Conservation (phyloP, 2,797 vertebrate species). For the Micrastur ruficollis region DNA sequence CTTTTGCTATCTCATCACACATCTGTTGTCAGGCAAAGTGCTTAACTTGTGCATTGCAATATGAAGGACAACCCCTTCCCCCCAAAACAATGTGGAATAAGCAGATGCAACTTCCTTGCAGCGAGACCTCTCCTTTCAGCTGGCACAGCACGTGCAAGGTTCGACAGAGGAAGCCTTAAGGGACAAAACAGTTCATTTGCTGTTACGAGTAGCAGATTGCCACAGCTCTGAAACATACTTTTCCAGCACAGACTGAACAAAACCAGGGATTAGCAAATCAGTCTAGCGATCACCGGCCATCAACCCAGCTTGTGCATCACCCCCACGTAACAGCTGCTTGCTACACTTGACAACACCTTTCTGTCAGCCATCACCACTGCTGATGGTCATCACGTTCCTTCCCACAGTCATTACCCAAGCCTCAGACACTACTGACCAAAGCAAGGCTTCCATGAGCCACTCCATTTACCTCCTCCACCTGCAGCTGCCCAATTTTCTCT, state of each 20-base stretch:
- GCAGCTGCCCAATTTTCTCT: background rate
- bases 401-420: background rate
- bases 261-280: background rate
- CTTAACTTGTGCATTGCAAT: background rate
- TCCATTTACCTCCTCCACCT: background rate
- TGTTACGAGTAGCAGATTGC: background rate
- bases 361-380: background rate
- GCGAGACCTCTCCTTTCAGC: background rate
- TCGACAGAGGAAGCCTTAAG: background rate
- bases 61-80: background rate
- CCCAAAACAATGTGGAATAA: background rate
- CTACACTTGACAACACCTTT: background rate
- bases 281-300: background rate
- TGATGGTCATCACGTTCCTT: background rate
- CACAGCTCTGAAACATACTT: background rate
- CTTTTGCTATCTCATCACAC: background rate
- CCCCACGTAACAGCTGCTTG: background rate
- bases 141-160: background rate
- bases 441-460: background rate
- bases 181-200: background rate
- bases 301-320: background rate
- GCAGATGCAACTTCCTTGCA: background rate
- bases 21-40: background rate
- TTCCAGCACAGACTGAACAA: background rate
- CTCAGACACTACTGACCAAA: background rate